phyloP scores from a whole-genome alignment of 2,888 invertebrate genomes.

The Cephus pulcher region DNA sequence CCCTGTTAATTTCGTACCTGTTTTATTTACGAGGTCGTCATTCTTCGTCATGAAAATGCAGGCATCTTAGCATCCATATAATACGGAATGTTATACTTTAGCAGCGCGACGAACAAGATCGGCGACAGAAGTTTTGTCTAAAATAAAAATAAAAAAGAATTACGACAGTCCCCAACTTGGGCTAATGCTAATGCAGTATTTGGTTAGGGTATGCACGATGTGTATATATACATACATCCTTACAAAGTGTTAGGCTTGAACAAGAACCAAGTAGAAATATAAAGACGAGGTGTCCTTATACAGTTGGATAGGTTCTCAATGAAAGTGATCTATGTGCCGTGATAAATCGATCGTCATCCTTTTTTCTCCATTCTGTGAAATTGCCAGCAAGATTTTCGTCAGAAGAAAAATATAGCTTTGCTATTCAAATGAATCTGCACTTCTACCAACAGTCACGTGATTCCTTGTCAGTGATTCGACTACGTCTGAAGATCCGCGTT shows the following conservation, averaged over 20 bases:
- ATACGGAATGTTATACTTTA: conserved; percentile 39
- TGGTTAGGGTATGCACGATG: not conserved
- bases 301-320: not conserved
- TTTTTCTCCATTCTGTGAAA: not conserved
- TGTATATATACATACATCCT: not conserved
- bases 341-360: not conserved
- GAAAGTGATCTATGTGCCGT: not conserved
- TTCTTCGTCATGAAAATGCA: not conserved
- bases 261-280: conserved; percentile 37
- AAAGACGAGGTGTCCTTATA: conserved; percentile 32
- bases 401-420: not conserved
- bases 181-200: conserved; percentile 34
- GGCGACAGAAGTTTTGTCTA: conserved; percentile 31
- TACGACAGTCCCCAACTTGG: conserved; percentile 17
- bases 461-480: not conserved
- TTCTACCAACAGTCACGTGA: not conserved
- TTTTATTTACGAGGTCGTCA: not conserved
- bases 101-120: conserved; percentile 35
- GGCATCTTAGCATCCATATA: conserved; percentile 33
- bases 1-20: not conserved
- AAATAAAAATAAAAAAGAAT: conserved; percentile 32
- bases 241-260: conserved; percentile 32
- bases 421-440: not conserved
- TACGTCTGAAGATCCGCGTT: not conserved
- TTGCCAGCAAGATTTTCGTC: not conserved